Evolutionary conservation across 1,140 invertebrate species (phyloP).

Genomic region (Pemphigus obesinymphae): DNA sequence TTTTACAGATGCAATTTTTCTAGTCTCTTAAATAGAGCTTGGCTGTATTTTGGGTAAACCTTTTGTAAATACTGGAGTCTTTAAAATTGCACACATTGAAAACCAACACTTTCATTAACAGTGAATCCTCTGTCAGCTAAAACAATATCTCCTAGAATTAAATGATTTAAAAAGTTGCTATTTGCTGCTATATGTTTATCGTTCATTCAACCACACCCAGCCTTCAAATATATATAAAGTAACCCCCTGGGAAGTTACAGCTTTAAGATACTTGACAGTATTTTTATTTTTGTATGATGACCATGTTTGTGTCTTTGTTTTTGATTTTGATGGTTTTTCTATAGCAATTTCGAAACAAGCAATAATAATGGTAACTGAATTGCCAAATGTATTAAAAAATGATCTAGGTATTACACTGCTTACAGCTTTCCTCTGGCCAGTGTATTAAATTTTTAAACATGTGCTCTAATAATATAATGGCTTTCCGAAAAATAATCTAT

Average conservation of each 20-base stretch:
- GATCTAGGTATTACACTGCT: too few relatives aligned
- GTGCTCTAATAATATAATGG: too few relatives aligned
- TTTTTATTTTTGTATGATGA: constrained; percentile 46
- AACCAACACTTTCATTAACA: constrained; percentile 25
- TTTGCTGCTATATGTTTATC: constrained; percentile 48
- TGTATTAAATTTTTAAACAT: too few relatives aligned
- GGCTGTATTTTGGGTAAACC: constrained; percentile 36
- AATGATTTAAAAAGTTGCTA: constrained; percentile 46
- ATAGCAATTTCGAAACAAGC: too few relatives aligned
- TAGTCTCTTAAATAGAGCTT: constrained; percentile 39
- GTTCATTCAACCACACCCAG: not conserved
- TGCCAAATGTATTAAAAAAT: too few relatives aligned
- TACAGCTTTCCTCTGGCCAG: too few relatives aligned
- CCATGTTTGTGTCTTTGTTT: too few relatives aligned
- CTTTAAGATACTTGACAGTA: constrained; percentile 52
- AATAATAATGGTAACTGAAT: too few relatives aligned
- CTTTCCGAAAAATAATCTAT: too few relatives aligned
- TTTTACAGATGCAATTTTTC: constrained; percentile 44
- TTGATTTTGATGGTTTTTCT: too few relatives aligned
- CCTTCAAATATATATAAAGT: constrained; percentile 51
- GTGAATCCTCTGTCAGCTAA: constrained; percentile 52
- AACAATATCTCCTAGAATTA: constrained; percentile 44
- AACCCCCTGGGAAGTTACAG: constrained; percentile 50
- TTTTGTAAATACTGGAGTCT: constrained; percentile 8
- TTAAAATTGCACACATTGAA: not conserved